Conservation (phyloP, 37 sponge, comb jelly and placozoan genomes). For the Hormiphora californensis region DNA sequence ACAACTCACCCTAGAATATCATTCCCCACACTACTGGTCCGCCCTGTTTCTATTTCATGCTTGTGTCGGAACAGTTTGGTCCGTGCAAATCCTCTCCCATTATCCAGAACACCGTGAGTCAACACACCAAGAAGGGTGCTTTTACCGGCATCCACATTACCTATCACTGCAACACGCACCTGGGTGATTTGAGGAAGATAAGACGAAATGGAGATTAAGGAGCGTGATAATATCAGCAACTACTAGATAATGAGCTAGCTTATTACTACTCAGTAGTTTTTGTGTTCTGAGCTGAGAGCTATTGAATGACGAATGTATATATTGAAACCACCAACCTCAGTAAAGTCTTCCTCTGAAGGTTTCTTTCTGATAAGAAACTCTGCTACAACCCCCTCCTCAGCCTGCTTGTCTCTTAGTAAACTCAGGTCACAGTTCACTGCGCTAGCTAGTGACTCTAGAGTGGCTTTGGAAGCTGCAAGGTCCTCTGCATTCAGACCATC, state of each 20-base stretch:
- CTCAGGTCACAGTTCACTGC: constrained; percentile 70
- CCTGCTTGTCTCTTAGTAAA: constrained; percentile 67
- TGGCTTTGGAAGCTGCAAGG: constrained; percentile 72
- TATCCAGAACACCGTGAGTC: constrained; percentile 97
- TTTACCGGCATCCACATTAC: constrained; percentile 99
- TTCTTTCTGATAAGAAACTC: constrained; percentile 76
- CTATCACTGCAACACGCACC: constrained; percentile 94
- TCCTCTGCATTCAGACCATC: constrained; percentile 75
- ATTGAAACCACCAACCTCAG: constrained; percentile 85
- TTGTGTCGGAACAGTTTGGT: constrained; percentile 95
- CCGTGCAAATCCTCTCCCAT: constrained; percentile 88
- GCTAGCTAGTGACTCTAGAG: constrained; percentile 66
- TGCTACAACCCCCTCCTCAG: constrained; percentile 71
- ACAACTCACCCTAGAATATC: constrained; percentile 88
- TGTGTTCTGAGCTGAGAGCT: too few relatives aligned
- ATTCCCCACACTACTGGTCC: constrained; percentile 96
- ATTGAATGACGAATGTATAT: neutral
- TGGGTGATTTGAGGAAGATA: neutral
- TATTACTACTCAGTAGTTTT: neutral
- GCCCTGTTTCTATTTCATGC: constrained; percentile 92
- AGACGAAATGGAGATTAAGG: neutral
- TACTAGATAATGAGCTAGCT: neutral
- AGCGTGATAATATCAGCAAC: neutral
- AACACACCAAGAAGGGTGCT: constrained; percentile 96
- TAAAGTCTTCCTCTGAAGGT: constrained; percentile 85